Conservation (phyloP, 2,797 vertebrate genomes). For the Carcharodon carcharias region DNA sequence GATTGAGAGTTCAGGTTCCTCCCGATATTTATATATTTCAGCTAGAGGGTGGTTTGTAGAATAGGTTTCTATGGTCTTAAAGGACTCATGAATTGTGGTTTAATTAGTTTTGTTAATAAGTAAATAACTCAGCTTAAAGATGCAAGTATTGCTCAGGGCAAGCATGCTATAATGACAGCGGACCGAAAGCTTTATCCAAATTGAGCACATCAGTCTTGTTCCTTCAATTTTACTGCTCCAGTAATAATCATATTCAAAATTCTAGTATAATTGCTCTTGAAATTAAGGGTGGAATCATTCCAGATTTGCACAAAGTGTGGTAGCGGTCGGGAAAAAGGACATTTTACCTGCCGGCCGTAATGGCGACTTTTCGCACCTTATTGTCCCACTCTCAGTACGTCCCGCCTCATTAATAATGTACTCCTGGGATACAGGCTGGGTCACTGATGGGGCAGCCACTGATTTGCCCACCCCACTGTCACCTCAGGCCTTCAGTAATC, state of each 20-base stretch:
- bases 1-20: not conserved
- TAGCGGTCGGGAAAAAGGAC: too few species aligned
- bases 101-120: not conserved
- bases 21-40: not conserved
- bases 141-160: not conserved
- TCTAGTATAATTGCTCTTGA: too few species aligned
- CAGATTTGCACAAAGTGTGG: not conserved
- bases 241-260: not conserved
- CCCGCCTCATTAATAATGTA: too few species aligned
- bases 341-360: too few species aligned
- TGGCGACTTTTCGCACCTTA: too few species aligned
- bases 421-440: too few species aligned
- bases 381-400: too few species aligned
- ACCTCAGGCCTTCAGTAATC: too few species aligned
- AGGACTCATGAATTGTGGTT: not conserved
- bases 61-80: not conserved
- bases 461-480: too few species aligned
- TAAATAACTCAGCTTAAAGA: not conserved
- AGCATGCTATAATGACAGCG: not conserved
- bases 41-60: not conserved
- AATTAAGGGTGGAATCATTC: too few species aligned
- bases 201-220: not conserved
- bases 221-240: not conserved
- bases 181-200: not conserved
- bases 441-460: too few species aligned